Percentiles rank a stretch among this genome's conserved stretches.
Evolutionary conservation across 2,113 vertebrate genomes (phyloP).

Genomic region (Cercopithecus mona): DNA sequence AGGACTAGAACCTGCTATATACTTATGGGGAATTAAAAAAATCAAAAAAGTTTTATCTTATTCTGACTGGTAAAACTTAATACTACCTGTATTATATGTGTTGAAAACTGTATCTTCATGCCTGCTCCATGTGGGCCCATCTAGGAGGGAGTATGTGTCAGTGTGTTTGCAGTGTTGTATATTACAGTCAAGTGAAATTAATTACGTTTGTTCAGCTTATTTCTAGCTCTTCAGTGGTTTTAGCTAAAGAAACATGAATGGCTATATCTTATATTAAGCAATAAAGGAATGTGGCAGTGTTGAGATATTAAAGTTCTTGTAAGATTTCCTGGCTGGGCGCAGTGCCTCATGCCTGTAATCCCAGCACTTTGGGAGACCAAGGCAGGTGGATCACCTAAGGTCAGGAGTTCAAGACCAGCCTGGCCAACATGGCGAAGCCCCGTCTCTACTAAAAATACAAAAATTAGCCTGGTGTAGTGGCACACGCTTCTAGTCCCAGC

Average conservation of each 20-base stretch:
- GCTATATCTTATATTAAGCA: background rate
- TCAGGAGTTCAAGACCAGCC: too few relatives aligned
- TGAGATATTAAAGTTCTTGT: constrained; percentile 24
- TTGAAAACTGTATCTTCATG: constrained; percentile 62
- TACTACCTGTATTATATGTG: constrained; percentile 61
- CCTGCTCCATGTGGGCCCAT: background rate
- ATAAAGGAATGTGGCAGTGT: background rate
- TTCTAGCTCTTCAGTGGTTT: constrained; percentile 53
- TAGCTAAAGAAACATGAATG: constrained; percentile 3
- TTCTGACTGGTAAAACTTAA: constrained; percentile 75
- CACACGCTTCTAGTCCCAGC: too few relatives aligned
- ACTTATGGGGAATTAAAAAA: background rate
- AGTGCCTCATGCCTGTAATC: too few relatives aligned
- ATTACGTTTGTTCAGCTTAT: background rate
- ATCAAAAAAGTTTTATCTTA: constrained; percentile 74
- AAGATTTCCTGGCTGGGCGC: background rate
- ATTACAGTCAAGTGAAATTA: constrained; percentile 36
- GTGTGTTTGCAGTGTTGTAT: background rate
- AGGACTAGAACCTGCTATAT: constrained; percentile 62
- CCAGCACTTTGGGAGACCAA: too few relatives aligned
- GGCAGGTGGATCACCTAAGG: too few relatives aligned
- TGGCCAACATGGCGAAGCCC: too few relatives aligned
- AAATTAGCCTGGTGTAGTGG: too few relatives aligned
- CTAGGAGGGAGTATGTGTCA: background rate
- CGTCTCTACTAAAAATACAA: too few relatives aligned